phyloP scores from a whole-genome alignment of 2,113 vertebrate genomes.

The Scomber colias region DNA sequence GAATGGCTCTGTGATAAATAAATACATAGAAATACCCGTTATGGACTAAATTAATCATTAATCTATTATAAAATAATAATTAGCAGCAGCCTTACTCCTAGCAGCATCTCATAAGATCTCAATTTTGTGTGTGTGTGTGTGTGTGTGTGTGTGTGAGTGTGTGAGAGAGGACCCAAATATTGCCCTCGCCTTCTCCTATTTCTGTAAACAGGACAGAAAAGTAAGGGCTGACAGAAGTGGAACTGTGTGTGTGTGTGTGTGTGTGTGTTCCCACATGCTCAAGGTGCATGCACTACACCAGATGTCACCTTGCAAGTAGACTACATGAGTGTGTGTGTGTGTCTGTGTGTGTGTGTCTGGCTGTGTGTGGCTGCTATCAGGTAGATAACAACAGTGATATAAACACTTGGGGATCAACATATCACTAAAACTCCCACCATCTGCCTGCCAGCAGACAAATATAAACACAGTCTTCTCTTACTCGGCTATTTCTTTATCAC shows the following conservation, averaged over 20 bases:
- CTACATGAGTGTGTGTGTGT: not conserved
- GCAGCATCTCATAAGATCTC: not conserved
- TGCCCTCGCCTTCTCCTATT: conserved; percentile 23
- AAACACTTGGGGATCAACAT: conserved; percentile 69
- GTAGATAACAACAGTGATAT: conserved; percentile 66
- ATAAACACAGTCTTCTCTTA: conserved; percentile 61
- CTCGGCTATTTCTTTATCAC: conserved; percentile 71
- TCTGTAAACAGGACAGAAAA: conserved; percentile 55
- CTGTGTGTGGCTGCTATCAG: conserved; percentile 44
- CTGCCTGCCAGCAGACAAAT: conserved; percentile 64
- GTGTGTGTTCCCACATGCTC: not conserved
- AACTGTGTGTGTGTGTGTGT: conserved; percentile 19
- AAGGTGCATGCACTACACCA: conserved; percentile 31
- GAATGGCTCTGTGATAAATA: no score
- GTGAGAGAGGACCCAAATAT: conserved; percentile 31
- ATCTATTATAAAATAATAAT: not conserved
- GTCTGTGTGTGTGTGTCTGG: conserved; percentile 1
- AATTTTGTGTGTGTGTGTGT: not conserved
- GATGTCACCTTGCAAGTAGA: conserved; percentile 37
- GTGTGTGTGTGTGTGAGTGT: not conserved
- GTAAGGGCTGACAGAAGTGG: conserved; percentile 35
- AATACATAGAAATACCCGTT: no score
- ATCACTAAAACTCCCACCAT: conserved; percentile 68
- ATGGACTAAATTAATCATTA: no score
- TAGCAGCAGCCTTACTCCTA: not conserved